phyloP scores from a whole-genome alignment of 2,113 vertebrate species.

The Colaptes auratus region DNA sequence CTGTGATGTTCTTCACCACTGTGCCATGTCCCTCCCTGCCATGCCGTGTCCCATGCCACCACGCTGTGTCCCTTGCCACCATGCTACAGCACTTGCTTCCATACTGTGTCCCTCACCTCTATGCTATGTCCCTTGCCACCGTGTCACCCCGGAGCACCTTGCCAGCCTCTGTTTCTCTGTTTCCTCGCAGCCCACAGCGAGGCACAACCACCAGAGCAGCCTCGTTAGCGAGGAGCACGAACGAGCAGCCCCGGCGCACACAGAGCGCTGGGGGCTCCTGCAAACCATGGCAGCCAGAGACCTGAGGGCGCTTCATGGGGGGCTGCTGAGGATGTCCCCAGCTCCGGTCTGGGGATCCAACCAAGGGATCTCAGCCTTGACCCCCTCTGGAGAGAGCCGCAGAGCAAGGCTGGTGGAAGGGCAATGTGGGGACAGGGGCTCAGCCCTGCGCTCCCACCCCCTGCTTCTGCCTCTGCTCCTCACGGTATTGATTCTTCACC shows the following conservation, averaged over 20 bases:
- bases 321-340: rapidly evolving
- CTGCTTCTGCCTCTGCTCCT: neutral
- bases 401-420: neutral
- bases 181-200: neutral
- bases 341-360: rapidly evolving
- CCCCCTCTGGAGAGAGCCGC: rapidly evolving
- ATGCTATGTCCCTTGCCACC: rapidly evolving
- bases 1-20: rapidly evolving
- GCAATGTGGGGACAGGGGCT: neutral
- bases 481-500: neutral
- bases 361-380: rapidly evolving
- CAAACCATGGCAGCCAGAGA: rapidly evolving
- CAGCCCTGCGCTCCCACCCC: rapidly evolving
- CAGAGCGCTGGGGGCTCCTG: neutral
- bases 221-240: neutral
- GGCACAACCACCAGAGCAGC: neutral
- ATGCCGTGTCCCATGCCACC: neutral
- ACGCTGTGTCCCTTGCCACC: rapidly evolving
- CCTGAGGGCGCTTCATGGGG: rapidly evolving
- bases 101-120: neutral
- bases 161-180: neutral
- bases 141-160: rapidly evolving
- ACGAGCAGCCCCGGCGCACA: neutral
- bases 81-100: rapidly evolving
- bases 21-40: neutral